These are phyloP conservation scores for Teleogryllus occipitalis DNA, from an alignment of 1,140 invertebrate species.

Conservation along the genomic window DNA sequence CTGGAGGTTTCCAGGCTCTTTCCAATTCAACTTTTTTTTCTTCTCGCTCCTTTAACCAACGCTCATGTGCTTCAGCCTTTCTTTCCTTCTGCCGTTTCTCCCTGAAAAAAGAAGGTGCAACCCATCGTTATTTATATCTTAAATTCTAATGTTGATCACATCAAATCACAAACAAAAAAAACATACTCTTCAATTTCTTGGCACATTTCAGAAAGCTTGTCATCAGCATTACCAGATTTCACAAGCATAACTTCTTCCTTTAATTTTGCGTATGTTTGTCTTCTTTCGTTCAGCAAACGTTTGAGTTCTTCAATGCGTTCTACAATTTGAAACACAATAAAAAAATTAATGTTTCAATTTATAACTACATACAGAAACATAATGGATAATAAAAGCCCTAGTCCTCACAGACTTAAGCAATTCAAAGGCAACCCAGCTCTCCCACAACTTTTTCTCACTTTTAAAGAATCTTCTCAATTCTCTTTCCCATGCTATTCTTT, in stretches of 20 bases:
- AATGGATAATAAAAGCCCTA: not conserved
- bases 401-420: not conserved
- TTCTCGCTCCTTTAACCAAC: constrained; percentile 63
- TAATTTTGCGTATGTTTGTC: constrained; percentile 60
- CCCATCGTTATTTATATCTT: too few relatives aligned
- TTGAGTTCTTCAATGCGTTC: constrained; percentile 71
- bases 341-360: not conserved
- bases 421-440: too few relatives aligned
- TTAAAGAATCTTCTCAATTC: too few relatives aligned
- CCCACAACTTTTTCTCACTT: too few relatives aligned
- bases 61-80: constrained; percentile 50
- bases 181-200: constrained; percentile 53
- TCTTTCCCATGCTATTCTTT: too few relatives aligned
- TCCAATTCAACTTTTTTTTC: constrained; percentile 49
- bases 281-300: constrained; percentile 55
- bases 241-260: constrained; percentile 53
- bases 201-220: constrained; percentile 13
- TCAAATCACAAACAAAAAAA: not conserved
- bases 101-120: constrained; percentile 23
- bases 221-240: constrained; percentile 36
- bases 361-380: not conserved
- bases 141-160: too few relatives aligned
- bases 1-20: constrained; percentile 42
- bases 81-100: constrained; percentile 59
- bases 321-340: constrained; percentile 16